phyloP scores from a whole-genome alignment of 2,113 vertebrate species.

The Sphyrna mokarran region DNA sequence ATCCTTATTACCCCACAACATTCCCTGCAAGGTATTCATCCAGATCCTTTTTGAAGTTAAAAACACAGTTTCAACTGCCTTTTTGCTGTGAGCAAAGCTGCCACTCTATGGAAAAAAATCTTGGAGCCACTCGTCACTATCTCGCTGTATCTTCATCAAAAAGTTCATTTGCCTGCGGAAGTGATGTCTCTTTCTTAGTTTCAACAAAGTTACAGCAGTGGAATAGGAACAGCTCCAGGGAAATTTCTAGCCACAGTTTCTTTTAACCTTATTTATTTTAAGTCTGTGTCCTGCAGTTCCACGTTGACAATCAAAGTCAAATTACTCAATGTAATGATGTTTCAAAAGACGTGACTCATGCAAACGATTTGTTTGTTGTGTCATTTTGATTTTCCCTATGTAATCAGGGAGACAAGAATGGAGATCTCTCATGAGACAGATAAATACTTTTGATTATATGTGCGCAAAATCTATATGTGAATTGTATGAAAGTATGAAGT shows the following conservation, averaged over 20 bases:
- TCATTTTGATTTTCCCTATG: not conserved
- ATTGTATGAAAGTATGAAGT: constrained; percentile 1
- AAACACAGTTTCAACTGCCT: not conserved
- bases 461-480: not conserved
- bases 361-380: not conserved
- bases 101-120: not conserved
- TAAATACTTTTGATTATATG: not conserved
- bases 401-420: not conserved
- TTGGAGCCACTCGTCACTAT: not conserved
- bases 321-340: not conserved
- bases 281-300: not conserved
- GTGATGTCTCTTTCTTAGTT: not conserved
- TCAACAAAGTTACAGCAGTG: not conserved
- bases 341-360: not conserved
- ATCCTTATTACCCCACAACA: not conserved
- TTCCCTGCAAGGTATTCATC: not conserved
- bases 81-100: not conserved
- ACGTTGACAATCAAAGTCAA: not conserved
- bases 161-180: not conserved
- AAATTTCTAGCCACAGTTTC: not conserved
- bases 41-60: not conserved
- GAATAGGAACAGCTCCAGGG: not conserved
- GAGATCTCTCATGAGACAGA: not conserved
- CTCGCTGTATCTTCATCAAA: not conserved
- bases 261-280: not conserved